Evolutionary conservation across 2,113 vertebrate genomes (phyloP).

Genomic region (Callithrix jacchus): DNA sequence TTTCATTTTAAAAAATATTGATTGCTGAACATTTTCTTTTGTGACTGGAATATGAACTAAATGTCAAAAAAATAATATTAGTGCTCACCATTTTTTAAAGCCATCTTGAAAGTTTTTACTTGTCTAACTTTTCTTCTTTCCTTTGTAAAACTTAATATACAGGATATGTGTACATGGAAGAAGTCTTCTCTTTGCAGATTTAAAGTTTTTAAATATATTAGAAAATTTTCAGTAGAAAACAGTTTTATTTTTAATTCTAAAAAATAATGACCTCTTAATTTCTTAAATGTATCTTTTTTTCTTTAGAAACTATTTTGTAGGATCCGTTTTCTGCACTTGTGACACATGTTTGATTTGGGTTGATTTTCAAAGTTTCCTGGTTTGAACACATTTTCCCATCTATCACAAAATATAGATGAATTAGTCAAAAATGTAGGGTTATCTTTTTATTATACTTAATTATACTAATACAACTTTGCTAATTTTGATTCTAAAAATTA

Average conservation of each 20-base stretch:
- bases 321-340: slow-evolving; percentile 30
- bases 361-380: slow-evolving; percentile 44
- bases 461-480: slow-evolving; percentile 39
- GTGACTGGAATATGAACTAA: neutral
- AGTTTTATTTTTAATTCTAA: slow-evolving; percentile 40
- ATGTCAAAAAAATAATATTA: neutral
- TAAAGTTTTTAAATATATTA: neutral
- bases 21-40: neutral
- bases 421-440: slow-evolving; percentile 1
- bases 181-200: slow-evolving; percentile 2
- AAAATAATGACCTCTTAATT: slow-evolving; percentile 49
- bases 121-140: slow-evolving; percentile 40
- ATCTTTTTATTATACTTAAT: slow-evolving; percentile 34
- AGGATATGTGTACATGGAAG: neutral
- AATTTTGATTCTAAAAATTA: slow-evolving; percentile 55
- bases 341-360: slow-evolving; percentile 26
- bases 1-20: slow-evolving; percentile 35
- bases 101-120: neutral
- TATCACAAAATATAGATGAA: slow-evolving; percentile 12
- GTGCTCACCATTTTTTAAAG: neutral
- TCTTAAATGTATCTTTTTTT: slow-evolving; percentile 14
- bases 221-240: neutral
- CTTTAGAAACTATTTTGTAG: slow-evolving; percentile 45
- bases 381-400: slow-evolving; percentile 30
- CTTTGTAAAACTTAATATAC: slow-evolving; percentile 28